phyloP scores from a whole-genome alignment of 1,140 invertebrate genomes.

The Eueides isabella region DNA sequence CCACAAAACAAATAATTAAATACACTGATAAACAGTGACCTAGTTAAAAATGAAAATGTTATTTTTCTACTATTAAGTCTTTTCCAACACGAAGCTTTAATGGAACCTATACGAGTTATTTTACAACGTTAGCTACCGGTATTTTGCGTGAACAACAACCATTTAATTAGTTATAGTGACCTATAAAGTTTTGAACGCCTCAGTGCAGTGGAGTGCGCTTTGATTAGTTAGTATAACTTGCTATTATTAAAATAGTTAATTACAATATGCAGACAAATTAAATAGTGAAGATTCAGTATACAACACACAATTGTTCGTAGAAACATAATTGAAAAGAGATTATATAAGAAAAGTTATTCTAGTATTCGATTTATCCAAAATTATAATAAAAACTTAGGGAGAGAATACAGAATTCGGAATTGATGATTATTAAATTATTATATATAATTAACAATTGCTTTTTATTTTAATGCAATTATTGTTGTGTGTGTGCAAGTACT shows the following conservation, averaged over 20 bases:
- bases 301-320: too few species aligned
- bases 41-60: conserved; percentile 29
- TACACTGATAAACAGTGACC: conserved; percentile 26
- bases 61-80: conserved; percentile 21
- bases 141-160: conserved; percentile 52
- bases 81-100: conserved; percentile 39
- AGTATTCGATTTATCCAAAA: too few species aligned
- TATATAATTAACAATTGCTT: too few species aligned
- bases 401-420: too few species aligned
- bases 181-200: conserved; percentile 54
- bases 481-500: too few species aligned
- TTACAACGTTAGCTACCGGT: conserved; percentile 46
- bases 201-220: not conserved
- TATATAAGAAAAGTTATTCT: too few species aligned
- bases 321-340: too few species aligned
- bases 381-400: too few species aligned
- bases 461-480: too few species aligned
- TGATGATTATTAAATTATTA: too few species aligned
- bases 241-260: not conserved
- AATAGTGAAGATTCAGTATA: too few species aligned
- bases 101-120: conserved; percentile 22
- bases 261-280: not conserved
- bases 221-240: not conserved
- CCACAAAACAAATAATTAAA: conserved; percentile 1
- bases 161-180: conserved; percentile 66